A percentile compares a stretch with the other conserved stretches of the same genome.
Evolutionary conservation across 2,888 invertebrate genomes (phyloP).

Genomic region (Bellardia bayeri): DNA sequence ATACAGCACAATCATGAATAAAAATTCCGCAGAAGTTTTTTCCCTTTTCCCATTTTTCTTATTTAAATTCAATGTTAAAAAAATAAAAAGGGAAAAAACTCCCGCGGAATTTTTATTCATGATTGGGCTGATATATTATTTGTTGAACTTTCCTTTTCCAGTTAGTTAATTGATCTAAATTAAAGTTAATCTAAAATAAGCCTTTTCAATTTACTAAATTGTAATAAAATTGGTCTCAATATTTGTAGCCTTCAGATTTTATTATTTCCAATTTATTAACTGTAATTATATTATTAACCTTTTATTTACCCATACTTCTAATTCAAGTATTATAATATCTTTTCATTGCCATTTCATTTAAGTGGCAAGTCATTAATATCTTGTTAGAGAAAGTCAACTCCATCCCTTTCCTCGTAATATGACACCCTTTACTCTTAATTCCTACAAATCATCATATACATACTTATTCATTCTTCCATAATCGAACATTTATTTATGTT

Average conservation of each 20-base stretch:
- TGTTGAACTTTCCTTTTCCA: too few relatives aligned
- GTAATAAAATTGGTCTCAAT: not conserved
- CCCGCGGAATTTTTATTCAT: too few relatives aligned
- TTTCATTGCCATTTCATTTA: not conserved
- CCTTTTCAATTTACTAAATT: not conserved
- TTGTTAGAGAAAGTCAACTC: constrained; percentile 6
- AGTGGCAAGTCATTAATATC: constrained; percentile 21
- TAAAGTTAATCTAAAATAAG: too few relatives aligned
- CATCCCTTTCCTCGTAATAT: not conserved
- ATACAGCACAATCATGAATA: too few relatives aligned
- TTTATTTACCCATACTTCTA: not conserved
- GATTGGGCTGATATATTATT: too few relatives aligned
- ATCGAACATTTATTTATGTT: too few relatives aligned
- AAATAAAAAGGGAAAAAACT: too few relatives aligned
- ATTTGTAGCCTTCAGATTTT: too few relatives aligned
- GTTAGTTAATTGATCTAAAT: too few relatives aligned
- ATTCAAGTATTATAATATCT: not conserved
- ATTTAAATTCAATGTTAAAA: too few relatives aligned
- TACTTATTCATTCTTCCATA: not conserved
- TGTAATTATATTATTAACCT: not conserved
- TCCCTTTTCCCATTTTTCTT: too few relatives aligned
- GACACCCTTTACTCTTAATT: constrained; percentile 27
- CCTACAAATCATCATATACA: constrained; percentile 12
- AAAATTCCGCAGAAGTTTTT: too few relatives aligned
- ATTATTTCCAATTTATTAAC: not conserved